phyloP scores from a whole-genome alignment of 2,888 invertebrate genomes.

The Leptopilina myrica region DNA sequence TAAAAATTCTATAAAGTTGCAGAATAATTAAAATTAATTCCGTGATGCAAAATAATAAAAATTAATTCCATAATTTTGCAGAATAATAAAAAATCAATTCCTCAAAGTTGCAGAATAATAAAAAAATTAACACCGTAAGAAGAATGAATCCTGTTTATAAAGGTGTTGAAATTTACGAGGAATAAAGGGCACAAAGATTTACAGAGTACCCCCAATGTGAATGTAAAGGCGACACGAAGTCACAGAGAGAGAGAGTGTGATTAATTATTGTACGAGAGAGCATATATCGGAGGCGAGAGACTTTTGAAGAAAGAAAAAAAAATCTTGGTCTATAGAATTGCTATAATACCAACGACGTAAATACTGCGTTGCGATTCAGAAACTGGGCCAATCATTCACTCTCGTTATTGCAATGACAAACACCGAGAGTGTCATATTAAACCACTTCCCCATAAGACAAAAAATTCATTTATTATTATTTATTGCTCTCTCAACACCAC shows the following conservation, averaged over 20 bases:
- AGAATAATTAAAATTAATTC: no score
- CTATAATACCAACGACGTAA: slow-evolving; percentile 42
- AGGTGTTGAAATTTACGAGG: slow-evolving; percentile 31
- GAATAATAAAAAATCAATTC: no score
- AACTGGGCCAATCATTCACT: slow-evolving; percentile 47
- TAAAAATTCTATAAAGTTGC: no score
- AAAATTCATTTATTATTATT: slow-evolving; percentile 15
- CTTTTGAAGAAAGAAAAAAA: slow-evolving; percentile 4
- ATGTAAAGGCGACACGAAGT: background rate
- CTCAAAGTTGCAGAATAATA: no score
- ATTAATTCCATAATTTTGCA: no score
- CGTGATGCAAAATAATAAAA: no score
- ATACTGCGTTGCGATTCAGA: slow-evolving; percentile 42
- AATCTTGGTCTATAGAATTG: slow-evolving; percentile 47
- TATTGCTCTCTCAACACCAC: background rate
- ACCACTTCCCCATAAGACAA: slow-evolving; percentile 44
- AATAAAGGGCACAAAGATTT: slow-evolving; percentile 36
- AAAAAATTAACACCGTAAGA: background rate
- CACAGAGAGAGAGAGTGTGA: background rate
- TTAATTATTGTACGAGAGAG: slow-evolving; percentile 3
- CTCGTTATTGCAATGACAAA: slow-evolving; percentile 16
- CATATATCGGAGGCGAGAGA: background rate
- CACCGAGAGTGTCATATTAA: slow-evolving; percentile 39
- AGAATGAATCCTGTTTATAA: background rate
- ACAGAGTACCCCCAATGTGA: slow-evolving; percentile 21